Conservation (phyloP, 2,113 vertebrate species). For the Thunnus maccoyii region DNA sequence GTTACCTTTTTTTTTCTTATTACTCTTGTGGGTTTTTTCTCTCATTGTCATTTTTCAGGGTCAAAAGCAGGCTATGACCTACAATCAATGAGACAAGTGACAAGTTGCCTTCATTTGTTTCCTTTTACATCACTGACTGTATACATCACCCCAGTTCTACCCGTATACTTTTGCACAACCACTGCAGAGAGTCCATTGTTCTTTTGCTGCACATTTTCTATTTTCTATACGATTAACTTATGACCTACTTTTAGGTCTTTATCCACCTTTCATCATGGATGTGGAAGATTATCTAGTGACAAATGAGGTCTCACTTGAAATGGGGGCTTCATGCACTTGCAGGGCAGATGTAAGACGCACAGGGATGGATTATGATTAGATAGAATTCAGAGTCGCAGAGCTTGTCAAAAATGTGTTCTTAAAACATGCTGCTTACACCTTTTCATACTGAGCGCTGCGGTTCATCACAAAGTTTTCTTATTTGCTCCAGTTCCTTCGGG, state of each 20-base stretch:
- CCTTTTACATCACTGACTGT: background rate
- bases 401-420: constrained; percentile 4
- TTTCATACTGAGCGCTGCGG: background rate
- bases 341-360: background rate
- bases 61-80: background rate
- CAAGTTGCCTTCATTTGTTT: background rate
- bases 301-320: background rate
- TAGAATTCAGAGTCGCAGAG: background rate
- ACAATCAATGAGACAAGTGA: background rate
- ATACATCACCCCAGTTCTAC: no score
- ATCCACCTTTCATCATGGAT: background rate
- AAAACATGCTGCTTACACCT: no score
- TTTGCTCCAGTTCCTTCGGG: background rate
- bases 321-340: background rate
- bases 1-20: no score
- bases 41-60: background rate
- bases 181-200: no score
- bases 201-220: background rate
- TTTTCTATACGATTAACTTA: no score
- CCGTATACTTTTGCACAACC: no score
- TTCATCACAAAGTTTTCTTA: background rate
- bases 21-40: no score
- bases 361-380: background rate
- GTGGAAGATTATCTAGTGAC: no score
- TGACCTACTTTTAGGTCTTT: background rate